These are phyloP conservation scores for Steromphala cineraria DNA, from an alignment of 2,888 invertebrate genomes.

Conservation along the genomic window DNA sequence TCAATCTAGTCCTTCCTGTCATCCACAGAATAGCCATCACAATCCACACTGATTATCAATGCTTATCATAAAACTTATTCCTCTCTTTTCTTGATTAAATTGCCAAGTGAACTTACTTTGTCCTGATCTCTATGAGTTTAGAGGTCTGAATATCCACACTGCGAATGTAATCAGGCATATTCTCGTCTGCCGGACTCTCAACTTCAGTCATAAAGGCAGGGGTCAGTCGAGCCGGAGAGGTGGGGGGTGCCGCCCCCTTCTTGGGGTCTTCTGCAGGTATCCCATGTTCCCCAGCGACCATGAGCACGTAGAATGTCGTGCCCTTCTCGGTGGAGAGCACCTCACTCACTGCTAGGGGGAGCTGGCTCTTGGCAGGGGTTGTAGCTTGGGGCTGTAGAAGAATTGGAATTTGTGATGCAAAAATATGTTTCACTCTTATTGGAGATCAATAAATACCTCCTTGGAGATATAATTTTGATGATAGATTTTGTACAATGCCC, in stretches of 20 bases:
- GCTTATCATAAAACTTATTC: no score
- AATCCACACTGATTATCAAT: no score
- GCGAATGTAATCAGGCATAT: conserved; percentile 53
- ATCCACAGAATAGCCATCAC: no score
- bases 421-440: no score
- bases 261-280: conserved; percentile 38
- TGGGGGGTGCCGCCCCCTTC: conserved; percentile 12
- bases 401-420: no score
- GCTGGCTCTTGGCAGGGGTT: conserved; percentile 21
- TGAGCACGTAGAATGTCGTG: conserved; percentile 70
- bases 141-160: conserved; percentile 54
- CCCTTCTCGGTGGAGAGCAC: conserved; percentile 68
- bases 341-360: conserved; percentile 60
- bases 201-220: conserved; percentile 53
- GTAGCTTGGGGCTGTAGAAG: no score
- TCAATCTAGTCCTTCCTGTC: no score
- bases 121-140: conserved; percentile 60
- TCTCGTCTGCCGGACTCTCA: conserved; percentile 24
- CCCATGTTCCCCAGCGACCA: conserved; percentile 64
- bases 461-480: no score
- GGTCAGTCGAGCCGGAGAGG: conserved; percentile 26
- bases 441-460: no score
- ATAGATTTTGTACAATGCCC: no score
- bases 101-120: conserved; percentile 47
- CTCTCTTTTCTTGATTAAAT: not conserved